Evolutionary conservation across 2,888 invertebrate genomes (phyloP), one percentile per base, ranked within the genome.

Genomic region (Cheilosia urbana): DNA sequence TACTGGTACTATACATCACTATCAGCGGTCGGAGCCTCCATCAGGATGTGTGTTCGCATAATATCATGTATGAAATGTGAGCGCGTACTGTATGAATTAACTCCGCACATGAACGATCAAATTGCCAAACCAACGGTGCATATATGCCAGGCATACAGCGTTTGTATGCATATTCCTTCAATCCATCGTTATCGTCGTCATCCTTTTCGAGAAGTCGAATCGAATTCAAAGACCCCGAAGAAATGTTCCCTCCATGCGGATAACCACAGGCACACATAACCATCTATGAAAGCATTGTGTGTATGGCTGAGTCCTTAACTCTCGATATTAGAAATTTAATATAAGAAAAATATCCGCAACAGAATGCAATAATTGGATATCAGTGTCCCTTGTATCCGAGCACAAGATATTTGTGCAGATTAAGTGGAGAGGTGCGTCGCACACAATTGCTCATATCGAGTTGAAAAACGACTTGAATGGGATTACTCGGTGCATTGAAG

Each of bases 331-430:
- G 65, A 60, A 72, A 66, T 82, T 53, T 71, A 76, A 81, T 76
- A 81, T 81, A n/a, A 19, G 49, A 58, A 60, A 51, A 55, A 55
- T 49, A 55, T 65, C 19, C 40, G 27, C 53, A 49, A 42, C 37
- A 63, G 34, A 69, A 51, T 79, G 53, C 66, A 75, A 63, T 81
- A 69, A 76, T 76, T 81, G 69, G 58, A 81, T 76, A 51, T 57
- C 53, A 49, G 58, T 13, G 17, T 45, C 24, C 49, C 19, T 34
- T 21, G 21, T 30, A 49, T 19, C 17, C 40, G 30, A 42, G 58
- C 6, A 27, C 42, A 53, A 45, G 30, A 21, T 24, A 24, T 51
- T 19, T 19, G 4, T 17, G 11, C 13, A 17, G 17, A 17, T 13
- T 13, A 51, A 6, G 13, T 15, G 45, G 9, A 7, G 17, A 17